Base-by-base conservation (phyloP, 1,140 invertebrate genomes). In the Monomorium pharaonis region DNA sequence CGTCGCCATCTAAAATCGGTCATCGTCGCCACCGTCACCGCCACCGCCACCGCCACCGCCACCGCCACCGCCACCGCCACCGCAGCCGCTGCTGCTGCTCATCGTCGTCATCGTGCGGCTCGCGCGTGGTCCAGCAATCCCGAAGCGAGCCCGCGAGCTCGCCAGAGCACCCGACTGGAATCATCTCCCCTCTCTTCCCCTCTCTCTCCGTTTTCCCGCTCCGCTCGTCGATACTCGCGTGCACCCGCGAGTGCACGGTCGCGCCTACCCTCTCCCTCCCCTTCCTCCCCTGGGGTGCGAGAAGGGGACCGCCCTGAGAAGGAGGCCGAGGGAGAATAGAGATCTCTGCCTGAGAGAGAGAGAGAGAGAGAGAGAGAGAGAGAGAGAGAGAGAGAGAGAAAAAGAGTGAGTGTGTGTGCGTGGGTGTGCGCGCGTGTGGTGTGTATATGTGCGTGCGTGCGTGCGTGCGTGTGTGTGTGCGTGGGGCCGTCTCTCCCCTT, bases 111-210 rank as follows among this genome's bases (percentile, higher is more conserved):
- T 65, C 60, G 89, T 75, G 76, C 89, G 74, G 60, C 70, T 90
- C 88, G 81, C 77, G 78, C 88, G 88, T 63, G 56, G 51, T 54
- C 6, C 88, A 89, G 85, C 88, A 65, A 89, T 84, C 78, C 65
- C 33, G 37, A 37, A 77, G 60, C 44, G 42, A 84, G 44, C 63
- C 63, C 70, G 54, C 42, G 56, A 76, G 69, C 62, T 80, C 74
- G 44, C 60, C 42, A 42, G 37, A 58, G 24, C n/a, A n/a, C 18
- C 44, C 56, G 16, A 63, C 74, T 42, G 37, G 60, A 51, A 84
- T 86, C 76, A 24, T n/a, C 37, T 10, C n/a, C 63, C 12, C 60
- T 44, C 72, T 3, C 58, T 16, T 4, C 12, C 12, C 12, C 37
- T 80, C 21, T 18, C 33, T 65, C n/a, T 6, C 37, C 37, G 37